Evolutionary conservation across 2,888 invertebrate species (phyloP).

Genomic region (Marasmarcha lunaedactyla): DNA sequence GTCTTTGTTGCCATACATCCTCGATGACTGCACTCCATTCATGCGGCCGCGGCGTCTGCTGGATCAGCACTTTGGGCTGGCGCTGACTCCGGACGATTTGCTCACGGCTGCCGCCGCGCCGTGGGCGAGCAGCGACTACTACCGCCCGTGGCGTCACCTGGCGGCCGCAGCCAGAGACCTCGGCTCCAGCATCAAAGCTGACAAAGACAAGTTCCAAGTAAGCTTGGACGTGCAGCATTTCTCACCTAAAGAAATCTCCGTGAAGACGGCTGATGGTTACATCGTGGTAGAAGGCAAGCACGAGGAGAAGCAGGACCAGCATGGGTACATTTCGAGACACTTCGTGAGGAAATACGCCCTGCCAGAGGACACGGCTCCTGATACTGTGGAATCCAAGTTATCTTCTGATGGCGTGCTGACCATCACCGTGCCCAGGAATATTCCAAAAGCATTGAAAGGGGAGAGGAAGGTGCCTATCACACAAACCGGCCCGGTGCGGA

Average conservation of each 20-base stretch:
- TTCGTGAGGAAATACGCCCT: constrained; percentile 77
- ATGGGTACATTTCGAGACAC: constrained; percentile 80
- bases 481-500: constrained; percentile 17
- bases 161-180: constrained; percentile 59
- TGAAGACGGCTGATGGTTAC: constrained; percentile 77
- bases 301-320: constrained; percentile 81
- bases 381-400: constrained; percentile 76
- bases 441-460: constrained; percentile 25
- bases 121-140: constrained; percentile 38
- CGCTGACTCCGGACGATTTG: constrained; percentile 57
- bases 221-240: constrained; percentile 83
- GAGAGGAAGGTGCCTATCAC: constrained; percentile 17
- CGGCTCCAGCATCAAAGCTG: constrained; percentile 63
- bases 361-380: constrained; percentile 79
- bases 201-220: constrained; percentile 58
- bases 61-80: constrained; percentile 68
- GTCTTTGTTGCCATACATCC: constrained; percentile 35
- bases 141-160: constrained; percentile 53
- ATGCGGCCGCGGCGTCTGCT: constrained; percentile 52
- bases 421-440: constrained; percentile 71
- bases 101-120: constrained; percentile 30
- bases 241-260: constrained; percentile 79
- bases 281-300: constrained; percentile 83
- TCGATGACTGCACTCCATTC: constrained; percentile 24
- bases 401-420: constrained; percentile 84